These are phyloP conservation scores for Leuctra nigra DNA, from an alignment of 2,888 invertebrate species.

Conservation along the genomic window DNA sequence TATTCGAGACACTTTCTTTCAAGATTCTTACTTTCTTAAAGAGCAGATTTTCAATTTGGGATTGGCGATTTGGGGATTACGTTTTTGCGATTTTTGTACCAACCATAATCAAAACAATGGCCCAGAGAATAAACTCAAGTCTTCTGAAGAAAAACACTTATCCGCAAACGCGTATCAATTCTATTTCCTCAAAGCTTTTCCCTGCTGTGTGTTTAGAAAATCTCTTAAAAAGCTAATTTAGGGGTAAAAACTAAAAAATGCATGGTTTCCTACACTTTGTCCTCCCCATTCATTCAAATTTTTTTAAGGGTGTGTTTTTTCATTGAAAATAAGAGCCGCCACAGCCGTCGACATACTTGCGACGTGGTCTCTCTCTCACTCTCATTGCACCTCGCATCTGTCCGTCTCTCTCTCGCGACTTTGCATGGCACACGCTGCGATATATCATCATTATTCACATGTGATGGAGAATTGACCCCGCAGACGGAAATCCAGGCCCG, in stretches of 20 bases:
- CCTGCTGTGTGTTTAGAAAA: background rate
- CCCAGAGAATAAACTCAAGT: no score
- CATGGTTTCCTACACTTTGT: slow-evolving; percentile 1
- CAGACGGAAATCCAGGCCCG: background rate
- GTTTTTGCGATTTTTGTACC: no score
- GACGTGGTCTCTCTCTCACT: slow-evolving; percentile 9
- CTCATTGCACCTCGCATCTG: background rate
- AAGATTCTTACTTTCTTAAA: no score
- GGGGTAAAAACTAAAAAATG: background rate
- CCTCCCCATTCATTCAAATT: slow-evolving; percentile 13
- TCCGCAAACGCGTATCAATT: no score
- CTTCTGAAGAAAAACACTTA: no score
- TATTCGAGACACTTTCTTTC: no score
- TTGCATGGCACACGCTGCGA: background rate
- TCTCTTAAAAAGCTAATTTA: background rate
- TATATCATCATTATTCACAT: slow-evolving; percentile 2
- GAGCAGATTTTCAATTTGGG: no score
- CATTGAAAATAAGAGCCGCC: background rate
- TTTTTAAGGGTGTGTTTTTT: background rate
- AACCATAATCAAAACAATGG: no score
- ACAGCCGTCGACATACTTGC: slow-evolving; percentile 8
- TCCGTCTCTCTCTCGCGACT: background rate
- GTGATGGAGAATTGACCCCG: slow-evolving; percentile 4
- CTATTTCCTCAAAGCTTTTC: no score
- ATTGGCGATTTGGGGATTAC: no score